Evolutionary conservation across 2,113 vertebrate species (phyloP), one percentile per base, ranked within the genome.

Genomic region (Macquaria ambigua): DNA sequence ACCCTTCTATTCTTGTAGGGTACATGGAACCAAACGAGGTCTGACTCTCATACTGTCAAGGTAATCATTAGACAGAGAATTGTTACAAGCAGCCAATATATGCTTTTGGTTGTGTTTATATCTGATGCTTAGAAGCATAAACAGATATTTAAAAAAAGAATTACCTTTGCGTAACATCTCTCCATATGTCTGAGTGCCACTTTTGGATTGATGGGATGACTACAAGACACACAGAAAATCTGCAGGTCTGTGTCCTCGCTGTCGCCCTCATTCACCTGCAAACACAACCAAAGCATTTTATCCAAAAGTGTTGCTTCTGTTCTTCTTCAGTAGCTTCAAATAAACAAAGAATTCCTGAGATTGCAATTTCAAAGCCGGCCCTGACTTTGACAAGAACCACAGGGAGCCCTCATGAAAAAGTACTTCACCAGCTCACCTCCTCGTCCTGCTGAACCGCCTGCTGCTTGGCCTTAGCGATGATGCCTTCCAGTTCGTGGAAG

Each of bases 21-120:
- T 97, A 98, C 97, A 98, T 97, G 76, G 97, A 98, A 61, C 97
- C 97, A 79, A 98, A 98, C 10, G 97, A 98, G 0, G 97, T 98
- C 95, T 98, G 97, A 91, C 97, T 98, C 90, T 98, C 97, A 79
- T 98, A 98, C 97, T 98, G 95, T 70, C 21, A 61, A 81, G 12
- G 88, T 10, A 66, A 72, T 48, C 2, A 77, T 20, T 0, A 4
- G 12, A 31, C 14, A 76, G 5, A 58, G 11, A 50, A 52, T 52
- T 7, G 21, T 74, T 74, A 74, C 2, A 46, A 23, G 11, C 3
- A 9, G 3, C 4, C 46, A 0, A 34, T 34, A 11, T n/a, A 34
- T 59, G 31, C 3, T 34, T 74, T 71, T 64, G 21, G 55, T 53
- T 55, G 18, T 34, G 4, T 8, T 48, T 25, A 46, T 11, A 11